Base-by-base conservation (phyloP, 2,888 invertebrate genomes). In the Apodemia hepburni region DNA sequence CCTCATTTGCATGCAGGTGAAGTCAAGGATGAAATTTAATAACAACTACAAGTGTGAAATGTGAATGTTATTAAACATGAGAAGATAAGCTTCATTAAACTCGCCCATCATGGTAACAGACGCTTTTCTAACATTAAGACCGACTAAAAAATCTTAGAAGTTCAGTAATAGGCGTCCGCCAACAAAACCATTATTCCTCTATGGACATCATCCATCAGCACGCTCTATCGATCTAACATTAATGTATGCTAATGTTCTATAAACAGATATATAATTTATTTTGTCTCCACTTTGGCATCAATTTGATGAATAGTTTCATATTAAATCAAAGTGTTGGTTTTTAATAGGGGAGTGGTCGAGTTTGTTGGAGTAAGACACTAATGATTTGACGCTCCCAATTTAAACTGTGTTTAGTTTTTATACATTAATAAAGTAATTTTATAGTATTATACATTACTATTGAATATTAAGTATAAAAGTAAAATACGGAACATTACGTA, bases 241-340 rank as follows among this genome's bases (percentile, higher is more conserved):
- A 91, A 88, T 84, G 85, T 84, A 87, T 87, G 82, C 84, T 89
- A 89, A 91, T 88, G 91, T 82, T 86, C 89, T 85, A 89, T 89
- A 89, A 90, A 90, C 88, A 90, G 88, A 84, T 88, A 87, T 84
- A 86, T 90, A 90, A 91, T 90, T 89, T 87, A 87, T 89, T 85
- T 85, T 89, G 89, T 90, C 88, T 91, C 85, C 85, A 86, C 86
- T 87, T 88, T 76, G 80, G 79, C 66, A 78, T 78, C 78, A 79
- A 81, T 87, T 87, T 90, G 89, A 91, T 89, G 80, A 82, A 87
- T 88, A 79, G 87, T 82, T 84, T 82, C 79, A 80, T 85, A 80
- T 85, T 81, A 80, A 83, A 86, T 85, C 81, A 79, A 84, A 86
- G 78, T 80, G 79, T 84, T 81, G 71, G 77, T 82, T 83, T 82